Base-by-base conservation (phyloP, 2,888 invertebrate species). In the Ganaspis brasiliensis region DNA sequence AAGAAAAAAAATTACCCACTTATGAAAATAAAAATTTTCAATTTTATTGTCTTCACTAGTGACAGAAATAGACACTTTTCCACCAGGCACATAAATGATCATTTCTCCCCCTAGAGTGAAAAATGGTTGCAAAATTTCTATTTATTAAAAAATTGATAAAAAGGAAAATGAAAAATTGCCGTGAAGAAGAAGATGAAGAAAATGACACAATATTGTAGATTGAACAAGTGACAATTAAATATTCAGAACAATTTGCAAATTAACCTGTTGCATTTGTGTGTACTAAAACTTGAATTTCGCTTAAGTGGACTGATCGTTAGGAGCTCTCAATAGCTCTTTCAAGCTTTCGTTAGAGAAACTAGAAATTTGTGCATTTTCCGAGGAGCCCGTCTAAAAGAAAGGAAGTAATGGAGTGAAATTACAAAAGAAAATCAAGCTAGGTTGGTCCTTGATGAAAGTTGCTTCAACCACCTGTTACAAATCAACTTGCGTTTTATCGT, bases 401-500 rank as follows among this genome's bases (percentile, higher is more conserved):
- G 45, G 24, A 24, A 67, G 24, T 67, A 67, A 67, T 67, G 45
- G 67, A 8, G 9, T 45, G 45, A 67, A 67, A 67, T 67, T 67
- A 67, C 24, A 45, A 45, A 40, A 67, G 45, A 67, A 45, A 67
- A 67, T 67, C 45, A 45, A 67, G 67, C 24, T n/a, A 56, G 72
- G 61, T 74, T 67, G 70, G 61, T 70, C 71, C 40, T 72, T 76
- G 45, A 16, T 67, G 45, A 67, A 45, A 45, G 67, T 67, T 67
- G 40, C 45, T 45, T 67, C 67, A 67, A 45, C 45, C 67, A 45
- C 67, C 59, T 61, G 74, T 63, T 74, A 35, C 63, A 74, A 63
- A 19, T 63, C 63, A 14, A 37, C 52, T 74, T 74, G 55, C 63
- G 61, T 63, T 74, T 73, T 45, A 49, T 74, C 63, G 31, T 61